Conservation (phyloP, 2,888 invertebrate genomes). For the Colostygia pectinataria region DNA sequence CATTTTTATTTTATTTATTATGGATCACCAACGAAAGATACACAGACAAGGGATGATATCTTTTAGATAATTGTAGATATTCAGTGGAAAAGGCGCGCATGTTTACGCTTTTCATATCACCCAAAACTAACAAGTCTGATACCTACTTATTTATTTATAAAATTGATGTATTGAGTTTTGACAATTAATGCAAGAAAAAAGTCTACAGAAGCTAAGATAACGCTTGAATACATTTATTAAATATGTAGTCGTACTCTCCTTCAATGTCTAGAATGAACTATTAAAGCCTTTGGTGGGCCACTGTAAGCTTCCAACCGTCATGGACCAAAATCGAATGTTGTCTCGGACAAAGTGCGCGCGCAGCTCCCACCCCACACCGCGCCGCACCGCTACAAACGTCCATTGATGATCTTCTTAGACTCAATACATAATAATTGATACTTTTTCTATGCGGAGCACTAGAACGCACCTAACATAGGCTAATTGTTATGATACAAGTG, state of each 20-base stretch:
- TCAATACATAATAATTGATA: constrained; percentile 65
- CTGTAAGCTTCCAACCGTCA: constrained; percentile 80
- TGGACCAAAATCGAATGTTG: constrained; percentile 84
- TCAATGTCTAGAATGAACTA: constrained; percentile 76
- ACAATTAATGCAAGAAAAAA: too few relatives aligned
- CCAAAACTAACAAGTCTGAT: too few relatives aligned
- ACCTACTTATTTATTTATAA: too few relatives aligned
- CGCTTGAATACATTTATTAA: constrained; percentile 18
- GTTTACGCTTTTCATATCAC: too few relatives aligned
- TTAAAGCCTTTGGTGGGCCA: constrained; percentile 76
- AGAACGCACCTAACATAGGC: constrained; percentile 30
- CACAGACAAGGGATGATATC: too few relatives aligned
- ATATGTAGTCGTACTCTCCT: constrained; percentile 54
- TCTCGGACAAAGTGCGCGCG: constrained; percentile 77
- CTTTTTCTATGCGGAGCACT: constrained; percentile 49
- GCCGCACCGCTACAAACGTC: constrained; percentile 70
- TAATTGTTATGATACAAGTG: constrained; percentile 16
- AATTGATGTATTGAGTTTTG: too few relatives aligned
- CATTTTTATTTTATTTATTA: too few relatives aligned
- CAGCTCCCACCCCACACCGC: constrained; percentile 66
- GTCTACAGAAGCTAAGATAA: background rate
- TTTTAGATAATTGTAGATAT: too few relatives aligned
- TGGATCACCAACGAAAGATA: too few relatives aligned
- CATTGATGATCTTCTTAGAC: constrained; percentile 81
- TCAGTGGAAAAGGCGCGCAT: too few relatives aligned